Base-by-base conservation (phyloP, 2,797 vertebrate genomes). In the Acestrorhynchus altus region DNA sequence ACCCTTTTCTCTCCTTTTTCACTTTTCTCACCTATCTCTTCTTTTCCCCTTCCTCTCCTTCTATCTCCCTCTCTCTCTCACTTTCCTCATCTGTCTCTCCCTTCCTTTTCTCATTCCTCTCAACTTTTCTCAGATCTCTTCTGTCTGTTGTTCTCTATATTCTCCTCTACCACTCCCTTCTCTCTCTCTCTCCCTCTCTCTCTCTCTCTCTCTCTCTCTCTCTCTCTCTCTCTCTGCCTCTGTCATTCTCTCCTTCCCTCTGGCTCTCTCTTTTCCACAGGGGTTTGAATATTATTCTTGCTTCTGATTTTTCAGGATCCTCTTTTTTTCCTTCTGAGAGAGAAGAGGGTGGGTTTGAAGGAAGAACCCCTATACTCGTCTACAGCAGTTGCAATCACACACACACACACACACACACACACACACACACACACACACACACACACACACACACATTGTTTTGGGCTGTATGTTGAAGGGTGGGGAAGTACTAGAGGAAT, bases 401-500 rank as follows among this genome's bases (percentile, higher is more conserved):
- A n/a, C n/a, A n/a, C n/a, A n/a, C n/a, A n/a, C n/a, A 8, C 64
- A 18, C 20, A 12, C 66, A 22, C 67, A n/a, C 28, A 20, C 28
- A 13, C 67, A 61, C 71, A 60, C 24, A 20, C 22, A 15, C 35
- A 28, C 28, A 70, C 46, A 64, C 69, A 88, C 85, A 76, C 79
- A 67, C 61, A 67, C 35, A 80, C 39, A 84, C 84, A 76, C 57
- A 70, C 83, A 80, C 88, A 92, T 92, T 92, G 91, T 91, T 35
- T 91, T 92, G 89, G 86, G 84, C 85, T 87, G 83, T 85, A 84
- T 87, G 88, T 76, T 90, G 83, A 83, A 86, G 85, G 86, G 85
- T 87, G 87, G 86, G 90, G 86, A 90, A 88, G 87, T 87, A 87
- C 83, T 22, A 80, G 82, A 91, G 91, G 90, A 93, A 92, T 93